Conservation (phyloP, 2,888 invertebrate genomes). For the Hemaris fuciformis region DNA sequence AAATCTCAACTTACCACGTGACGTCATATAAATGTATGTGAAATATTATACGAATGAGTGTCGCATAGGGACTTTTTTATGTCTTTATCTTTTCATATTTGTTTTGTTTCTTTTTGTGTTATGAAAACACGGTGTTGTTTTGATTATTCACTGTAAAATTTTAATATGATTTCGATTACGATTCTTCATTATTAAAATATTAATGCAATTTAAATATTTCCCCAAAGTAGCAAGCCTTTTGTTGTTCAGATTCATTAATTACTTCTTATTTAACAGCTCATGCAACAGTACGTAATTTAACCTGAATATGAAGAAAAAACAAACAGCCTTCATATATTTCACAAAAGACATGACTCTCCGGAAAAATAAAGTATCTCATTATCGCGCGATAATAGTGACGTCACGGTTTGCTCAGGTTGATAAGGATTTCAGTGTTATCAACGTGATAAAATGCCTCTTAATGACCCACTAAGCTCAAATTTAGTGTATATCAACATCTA, state of each 20-base stretch:
- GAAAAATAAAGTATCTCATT: slow-evolving; percentile 20
- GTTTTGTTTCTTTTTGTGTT: too few species aligned
- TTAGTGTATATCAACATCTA: slow-evolving; percentile 15
- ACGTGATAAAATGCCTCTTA: slow-evolving; percentile 40
- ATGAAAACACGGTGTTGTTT: too few species aligned
- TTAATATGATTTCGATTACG: too few species aligned
- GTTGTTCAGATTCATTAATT: neutral
- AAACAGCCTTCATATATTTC: neutral
- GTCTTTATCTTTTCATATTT: too few species aligned
- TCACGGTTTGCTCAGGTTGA: slow-evolving; percentile 54
- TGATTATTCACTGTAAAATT: too few species aligned
- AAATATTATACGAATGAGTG: too few species aligned
- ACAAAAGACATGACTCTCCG: slow-evolving; percentile 18
- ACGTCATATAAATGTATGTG: too few species aligned
- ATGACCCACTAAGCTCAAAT: slow-evolving; percentile 35
- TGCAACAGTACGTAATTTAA: neutral
- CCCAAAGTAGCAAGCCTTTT: too few species aligned
- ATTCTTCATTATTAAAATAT: too few species aligned
- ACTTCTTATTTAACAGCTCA: neutral
- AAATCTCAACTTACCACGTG: too few species aligned
- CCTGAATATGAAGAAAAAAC: neutral
- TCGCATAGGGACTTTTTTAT: too few species aligned
- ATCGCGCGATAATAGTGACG: slow-evolving; percentile 30
- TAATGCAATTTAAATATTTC: too few species aligned
- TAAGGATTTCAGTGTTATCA: slow-evolving; percentile 44